phyloP scores from a whole-genome alignment of 1,140 invertebrate genomes.

The Saccostrea echinata region DNA sequence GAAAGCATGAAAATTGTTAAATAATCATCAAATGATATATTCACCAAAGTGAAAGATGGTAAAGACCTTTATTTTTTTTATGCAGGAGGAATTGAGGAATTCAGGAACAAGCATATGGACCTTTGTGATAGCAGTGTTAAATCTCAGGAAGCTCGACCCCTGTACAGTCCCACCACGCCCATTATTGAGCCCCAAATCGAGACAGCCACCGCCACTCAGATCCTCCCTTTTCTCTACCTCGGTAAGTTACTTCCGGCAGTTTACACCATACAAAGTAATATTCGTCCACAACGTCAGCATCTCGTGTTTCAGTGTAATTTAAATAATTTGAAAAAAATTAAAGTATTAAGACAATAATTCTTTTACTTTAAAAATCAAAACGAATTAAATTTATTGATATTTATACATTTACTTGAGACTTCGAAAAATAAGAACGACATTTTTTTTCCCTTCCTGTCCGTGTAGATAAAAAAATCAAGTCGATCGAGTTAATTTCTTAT shows the following conservation, averaged over 20 bases:
- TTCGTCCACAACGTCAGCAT: too few relatives aligned
- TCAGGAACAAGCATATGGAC: constrained; percentile 75
- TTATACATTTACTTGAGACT: too few relatives aligned
- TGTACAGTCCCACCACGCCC: constrained; percentile 77
- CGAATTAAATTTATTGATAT: too few relatives aligned
- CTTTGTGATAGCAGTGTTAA: constrained; percentile 76
- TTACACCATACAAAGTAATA: neutral
- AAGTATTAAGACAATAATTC: too few relatives aligned
- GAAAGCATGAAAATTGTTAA: neutral
- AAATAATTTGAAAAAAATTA: too few relatives aligned
- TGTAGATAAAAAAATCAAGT: neutral
- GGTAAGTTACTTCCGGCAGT: constrained; percentile 76
- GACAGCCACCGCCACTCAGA: constrained; percentile 88
- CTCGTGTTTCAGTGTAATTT: too few relatives aligned
- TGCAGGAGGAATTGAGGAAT: constrained; percentile 80
- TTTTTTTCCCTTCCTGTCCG: neutral
- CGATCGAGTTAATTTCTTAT: neutral
- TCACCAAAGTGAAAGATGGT: neutral
- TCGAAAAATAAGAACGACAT: neutral
- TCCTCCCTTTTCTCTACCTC: constrained; percentile 92
- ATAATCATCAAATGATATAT: neutral
- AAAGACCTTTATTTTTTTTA: constrained; percentile 50
- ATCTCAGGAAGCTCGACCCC: constrained; percentile 69
- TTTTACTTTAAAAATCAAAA: too few relatives aligned
- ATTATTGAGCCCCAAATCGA: constrained; percentile 81